phyloP scores from a whole-genome alignment of 1,140 invertebrate genomes.

The Pissodes strobi region DNA sequence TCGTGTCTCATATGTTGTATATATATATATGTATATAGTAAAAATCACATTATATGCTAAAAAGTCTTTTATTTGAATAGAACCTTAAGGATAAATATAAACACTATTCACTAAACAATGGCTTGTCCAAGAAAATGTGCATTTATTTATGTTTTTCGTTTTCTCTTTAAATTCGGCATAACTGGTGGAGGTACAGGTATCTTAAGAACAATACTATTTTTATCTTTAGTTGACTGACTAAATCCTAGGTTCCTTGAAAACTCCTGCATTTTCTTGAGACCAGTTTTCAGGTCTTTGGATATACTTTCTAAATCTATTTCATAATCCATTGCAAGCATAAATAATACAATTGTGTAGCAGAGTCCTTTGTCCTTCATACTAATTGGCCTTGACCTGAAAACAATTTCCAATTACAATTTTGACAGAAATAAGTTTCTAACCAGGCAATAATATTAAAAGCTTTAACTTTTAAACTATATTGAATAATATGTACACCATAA shows the following conservation, averaged over 20 bases:
- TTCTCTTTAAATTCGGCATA: slow-evolving; percentile 30
- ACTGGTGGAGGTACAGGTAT: slow-evolving; percentile 56
- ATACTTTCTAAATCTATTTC: slow-evolving; percentile 57
- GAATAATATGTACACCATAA: too few species aligned
- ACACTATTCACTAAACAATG: too few species aligned
- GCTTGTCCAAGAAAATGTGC: too few species aligned
- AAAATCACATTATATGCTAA: too few species aligned
- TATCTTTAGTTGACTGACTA: slow-evolving; percentile 50
- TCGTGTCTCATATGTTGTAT: too few species aligned
- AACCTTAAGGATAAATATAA: too few species aligned
- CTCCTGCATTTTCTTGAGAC: slow-evolving; percentile 57
- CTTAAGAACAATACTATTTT: slow-evolving; percentile 54
- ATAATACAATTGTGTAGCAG: slow-evolving; percentile 58
- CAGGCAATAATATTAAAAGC: too few species aligned
- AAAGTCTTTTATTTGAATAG: too few species aligned
- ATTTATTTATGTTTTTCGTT: too few species aligned
- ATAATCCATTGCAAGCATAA: slow-evolving; percentile 54
- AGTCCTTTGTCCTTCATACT: slow-evolving; percentile 59
- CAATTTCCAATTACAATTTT: not conserved
- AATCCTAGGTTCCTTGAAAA: slow-evolving; percentile 56
- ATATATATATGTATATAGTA: too few species aligned
- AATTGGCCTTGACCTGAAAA: slow-evolving; percentile 56
- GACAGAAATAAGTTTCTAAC: too few species aligned
- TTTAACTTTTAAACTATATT: too few species aligned
- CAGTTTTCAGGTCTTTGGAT: slow-evolving; percentile 51